Evolutionary conservation across 2,888 invertebrate species (phyloP), one percentile per base, ranked within the genome.

Genomic region (Magallana nippona): DNA sequence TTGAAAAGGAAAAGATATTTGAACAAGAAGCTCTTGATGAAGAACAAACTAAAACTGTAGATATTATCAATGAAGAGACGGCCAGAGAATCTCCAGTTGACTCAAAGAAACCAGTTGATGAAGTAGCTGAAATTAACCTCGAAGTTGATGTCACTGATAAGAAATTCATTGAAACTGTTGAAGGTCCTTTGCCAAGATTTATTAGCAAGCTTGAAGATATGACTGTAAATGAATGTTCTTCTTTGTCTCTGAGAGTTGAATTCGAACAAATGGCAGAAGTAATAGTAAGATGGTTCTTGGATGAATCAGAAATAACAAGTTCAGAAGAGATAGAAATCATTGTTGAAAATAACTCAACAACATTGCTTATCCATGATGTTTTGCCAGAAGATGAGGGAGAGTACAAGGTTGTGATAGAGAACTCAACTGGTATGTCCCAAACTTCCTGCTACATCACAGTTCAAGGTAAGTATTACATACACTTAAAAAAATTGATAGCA

Each of bases 221-320:
- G 57, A 81, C 86, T 71, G 84, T 89, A 11, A 79, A 81, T 63
- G 88, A 89, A 85, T 83, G 86, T 58, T 86, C 85, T 60, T 81
- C 83, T 44, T 83, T 89, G 78, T 86, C 87, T 77, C 81, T 89
- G 11, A 86, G 55, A 22, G 86, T 90, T 58, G 89, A 88, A 78
- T 89, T 88, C 77, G 84, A 86, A 27, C 83, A 85, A 77, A 58
- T 87, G 15, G 87, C 88, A n/a, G 82, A 87, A 32, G 93, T 93
- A 11, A 88, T 89, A 27, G 92, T 95, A 84, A 92, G 92, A 13
- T 95, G 95, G 95, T 94, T 92, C 87, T 91, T 94, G 81, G 94
- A 96, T 89, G 96, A 96, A 5, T 89, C 95, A 82, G 91, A 93
- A 82, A 81, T 92, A 8, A 94, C 96, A 60, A 91, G 88, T 96